Conservation (phyloP, 2,113 vertebrate genomes). For the Forbesichthys papilliferus region DNA sequence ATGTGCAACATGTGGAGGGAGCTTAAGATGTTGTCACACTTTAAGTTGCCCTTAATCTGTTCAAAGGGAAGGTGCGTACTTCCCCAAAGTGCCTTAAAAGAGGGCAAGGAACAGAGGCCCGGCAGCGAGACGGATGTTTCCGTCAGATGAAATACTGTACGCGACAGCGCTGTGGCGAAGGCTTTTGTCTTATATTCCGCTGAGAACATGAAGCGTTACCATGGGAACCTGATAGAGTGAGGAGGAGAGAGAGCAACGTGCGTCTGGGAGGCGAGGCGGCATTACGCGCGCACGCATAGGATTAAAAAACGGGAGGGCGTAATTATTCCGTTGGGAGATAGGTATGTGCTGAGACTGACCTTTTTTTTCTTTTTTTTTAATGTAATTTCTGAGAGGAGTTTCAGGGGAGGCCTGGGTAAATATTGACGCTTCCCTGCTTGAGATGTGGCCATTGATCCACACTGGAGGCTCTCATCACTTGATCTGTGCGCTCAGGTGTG, state of each 20-base stretch:
- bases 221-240: conserved; percentile 51
- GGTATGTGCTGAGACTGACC: conserved; percentile 75
- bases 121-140: conserved; percentile 49
- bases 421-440: conserved; percentile 69
- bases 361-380: conserved; percentile 59
- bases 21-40: conserved; percentile 90
- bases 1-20: conserved; percentile 82
- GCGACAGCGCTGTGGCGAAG: conserved; percentile 19
- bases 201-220: neutral
- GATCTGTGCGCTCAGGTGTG: conserved; percentile 75
- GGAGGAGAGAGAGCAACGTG: conserved; percentile 35
- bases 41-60: conserved; percentile 85
- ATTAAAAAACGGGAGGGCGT: conserved; percentile 66
- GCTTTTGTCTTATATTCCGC: conserved; percentile 24
- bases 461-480: conserved; percentile 67
- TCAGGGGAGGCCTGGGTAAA: conserved; percentile 73
- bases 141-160: conserved; percentile 47
- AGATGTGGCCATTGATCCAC: conserved; percentile 64
- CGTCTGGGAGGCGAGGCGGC: conserved; percentile 51
- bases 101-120: conserved; percentile 23
- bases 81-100: conserved; percentile 69
- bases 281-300: conserved; percentile 62
- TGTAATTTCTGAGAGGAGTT: conserved; percentile 65
- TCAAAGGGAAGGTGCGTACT: conserved; percentile 81
- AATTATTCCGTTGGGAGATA: conserved; percentile 69